phyloP scores from a whole-genome alignment of 2,113 vertebrate genomes.

The Forbesichthys papilliferus region DNA sequence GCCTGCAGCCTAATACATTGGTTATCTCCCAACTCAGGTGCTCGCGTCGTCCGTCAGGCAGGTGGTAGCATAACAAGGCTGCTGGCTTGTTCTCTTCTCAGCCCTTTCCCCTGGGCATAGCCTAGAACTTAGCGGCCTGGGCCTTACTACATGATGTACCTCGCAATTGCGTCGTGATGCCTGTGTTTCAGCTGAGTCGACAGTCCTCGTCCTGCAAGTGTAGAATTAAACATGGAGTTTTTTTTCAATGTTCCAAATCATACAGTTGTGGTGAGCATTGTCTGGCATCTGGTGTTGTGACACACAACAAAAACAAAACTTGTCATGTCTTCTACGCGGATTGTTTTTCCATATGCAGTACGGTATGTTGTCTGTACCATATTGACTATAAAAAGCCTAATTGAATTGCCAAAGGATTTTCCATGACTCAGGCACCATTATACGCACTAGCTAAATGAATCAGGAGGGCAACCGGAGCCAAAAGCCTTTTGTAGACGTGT shows the following conservation, averaged over 20 bases:
- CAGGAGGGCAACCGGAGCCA: slow-evolving; percentile 37
- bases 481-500: slow-evolving; percentile 28
- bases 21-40: no score
- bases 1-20: no score
- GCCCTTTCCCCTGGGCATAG: not conserved
- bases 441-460: slow-evolving; percentile 53
- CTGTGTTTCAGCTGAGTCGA: slow-evolving; percentile 53
- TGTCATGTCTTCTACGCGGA: slow-evolving; percentile 8
- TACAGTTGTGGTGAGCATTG: not conserved
- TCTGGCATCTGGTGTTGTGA: slow-evolving; percentile 14
- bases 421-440: slow-evolving; percentile 54
- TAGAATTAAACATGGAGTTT: slow-evolving; percentile 55
- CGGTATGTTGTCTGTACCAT: slow-evolving; percentile 41
- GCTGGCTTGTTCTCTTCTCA: not conserved
- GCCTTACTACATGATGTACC: slow-evolving; percentile 38
- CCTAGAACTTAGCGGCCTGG: slow-evolving; percentile 11
- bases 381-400: slow-evolving; percentile 54
- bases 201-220: slow-evolving; percentile 41
- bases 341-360: slow-evolving; percentile 31
- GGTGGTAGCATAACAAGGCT: not conserved
- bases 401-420: slow-evolving; percentile 63
- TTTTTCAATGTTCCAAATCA: no score
- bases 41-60: not conserved
- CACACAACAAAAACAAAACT: not conserved
- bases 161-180: slow-evolving; percentile 22